These are phyloP conservation scores for Trilocha varians DNA, from an alignment of 2,888 invertebrate species.

Conservation along the genomic window DNA sequence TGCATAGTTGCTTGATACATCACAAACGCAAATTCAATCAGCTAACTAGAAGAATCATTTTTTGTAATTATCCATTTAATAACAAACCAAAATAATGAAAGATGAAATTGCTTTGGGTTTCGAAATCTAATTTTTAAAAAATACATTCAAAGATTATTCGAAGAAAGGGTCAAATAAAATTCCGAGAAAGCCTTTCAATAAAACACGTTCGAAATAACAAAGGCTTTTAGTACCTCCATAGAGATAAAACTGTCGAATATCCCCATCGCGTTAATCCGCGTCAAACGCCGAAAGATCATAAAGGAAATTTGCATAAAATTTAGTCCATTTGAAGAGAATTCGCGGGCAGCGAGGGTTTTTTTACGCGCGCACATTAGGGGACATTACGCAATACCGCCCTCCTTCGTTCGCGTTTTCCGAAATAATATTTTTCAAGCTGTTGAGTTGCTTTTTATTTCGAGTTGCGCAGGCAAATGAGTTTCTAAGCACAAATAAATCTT, in stretches of 20 bases:
- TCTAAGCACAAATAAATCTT: constrained; percentile 62
- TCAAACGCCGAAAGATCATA: constrained; percentile 48
- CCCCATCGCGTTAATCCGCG: constrained; percentile 35
- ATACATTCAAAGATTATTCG: not conserved
- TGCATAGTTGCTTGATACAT: not conserved
- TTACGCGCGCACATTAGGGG: constrained; percentile 53
- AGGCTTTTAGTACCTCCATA: constrained; percentile 19
- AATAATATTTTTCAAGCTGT: constrained; percentile 65
- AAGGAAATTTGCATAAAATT: constrained; percentile 56
- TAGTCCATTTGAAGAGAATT: constrained; percentile 43
- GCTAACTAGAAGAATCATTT: no score
- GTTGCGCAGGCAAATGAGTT: constrained; percentile 53
- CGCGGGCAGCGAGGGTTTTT: constrained; percentile 37
- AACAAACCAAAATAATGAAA: no score
- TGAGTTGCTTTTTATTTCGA: constrained; percentile 57
- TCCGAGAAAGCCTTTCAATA: not conserved
- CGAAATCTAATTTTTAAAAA: no score
- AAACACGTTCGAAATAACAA: constrained; percentile 8
- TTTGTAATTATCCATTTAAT: no score
- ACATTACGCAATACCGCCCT: constrained; percentile 38
- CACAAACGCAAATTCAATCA: no score
- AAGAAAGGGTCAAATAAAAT: not conserved
- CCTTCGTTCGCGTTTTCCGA: constrained; percentile 31
- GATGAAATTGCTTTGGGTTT: no score
- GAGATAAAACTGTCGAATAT: constrained; percentile 34